These are phyloP conservation scores for Aegithalos caudatus DNA, from an alignment of 2,113 vertebrate genomes.

Conservation along the genomic window DNA sequence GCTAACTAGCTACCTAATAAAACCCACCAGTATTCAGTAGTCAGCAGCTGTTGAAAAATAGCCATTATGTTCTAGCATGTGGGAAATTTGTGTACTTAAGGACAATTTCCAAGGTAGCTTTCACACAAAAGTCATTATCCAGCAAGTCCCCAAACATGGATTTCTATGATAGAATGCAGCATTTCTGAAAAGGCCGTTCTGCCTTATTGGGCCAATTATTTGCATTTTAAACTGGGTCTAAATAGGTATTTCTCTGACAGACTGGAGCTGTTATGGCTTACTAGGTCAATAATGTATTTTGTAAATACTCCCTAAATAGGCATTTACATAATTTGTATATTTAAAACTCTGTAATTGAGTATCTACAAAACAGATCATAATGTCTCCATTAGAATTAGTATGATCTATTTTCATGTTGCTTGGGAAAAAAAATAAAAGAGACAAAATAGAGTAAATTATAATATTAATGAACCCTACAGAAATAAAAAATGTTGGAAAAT, in stretches of 20 bases:
- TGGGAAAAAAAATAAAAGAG: neutral
- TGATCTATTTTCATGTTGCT: neutral
- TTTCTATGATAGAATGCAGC: neutral
- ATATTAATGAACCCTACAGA: neutral
- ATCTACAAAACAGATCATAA: neutral
- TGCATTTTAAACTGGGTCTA: conserved; percentile 51
- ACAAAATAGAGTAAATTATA: neutral
- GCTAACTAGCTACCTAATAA: neutral
- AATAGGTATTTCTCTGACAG: conserved; percentile 43
- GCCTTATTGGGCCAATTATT: conserved; percentile 36
- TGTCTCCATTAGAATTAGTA: neutral
- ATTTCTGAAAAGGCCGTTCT: neutral
- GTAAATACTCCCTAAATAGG: conserved; percentile 48
- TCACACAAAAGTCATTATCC: conserved; percentile 15
- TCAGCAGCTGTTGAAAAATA: conserved; percentile 6
- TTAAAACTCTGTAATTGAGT: conserved; percentile 17
- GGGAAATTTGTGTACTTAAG: conserved; percentile 45
- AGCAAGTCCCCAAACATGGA: conserved; percentile 19
- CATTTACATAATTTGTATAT: conserved; percentile 58
- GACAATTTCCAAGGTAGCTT: conserved; percentile 28
- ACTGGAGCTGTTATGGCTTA: conserved; percentile 39
- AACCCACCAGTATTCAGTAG: neutral
- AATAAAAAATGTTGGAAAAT: neutral
- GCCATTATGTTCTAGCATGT: conserved; percentile 8
- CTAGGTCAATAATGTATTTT: conserved; percentile 50